These are phyloP conservation scores for Stictocephala bisonia DNA, from an alignment of 2,888 invertebrate genomes.

Conservation along the genomic window DNA sequence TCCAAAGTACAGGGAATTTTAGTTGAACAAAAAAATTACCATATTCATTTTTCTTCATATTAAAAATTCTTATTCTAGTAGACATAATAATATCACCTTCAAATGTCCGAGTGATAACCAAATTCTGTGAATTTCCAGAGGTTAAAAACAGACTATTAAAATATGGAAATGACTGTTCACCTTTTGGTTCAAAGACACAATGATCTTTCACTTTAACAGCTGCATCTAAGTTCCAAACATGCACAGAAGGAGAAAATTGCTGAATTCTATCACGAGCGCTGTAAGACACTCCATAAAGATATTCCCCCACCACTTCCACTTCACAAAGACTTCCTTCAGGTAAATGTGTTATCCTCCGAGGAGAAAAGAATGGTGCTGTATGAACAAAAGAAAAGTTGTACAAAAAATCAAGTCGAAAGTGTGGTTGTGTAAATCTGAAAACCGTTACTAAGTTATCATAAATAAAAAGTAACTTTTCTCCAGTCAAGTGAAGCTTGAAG, in stretches of 20 bases:
- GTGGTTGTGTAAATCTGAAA: slow-evolving; percentile 7
- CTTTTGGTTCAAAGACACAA: slow-evolving; percentile 23
- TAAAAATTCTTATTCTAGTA: slow-evolving; percentile 8
- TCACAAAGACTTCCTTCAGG: slow-evolving; percentile 6
- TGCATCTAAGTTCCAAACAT: slow-evolving; percentile 15
- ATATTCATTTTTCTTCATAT: slow-evolving; percentile 2
- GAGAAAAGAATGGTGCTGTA: slow-evolving; percentile 8
- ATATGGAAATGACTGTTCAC: background rate
- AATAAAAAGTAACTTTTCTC: slow-evolving; percentile 15
- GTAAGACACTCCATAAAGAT: slow-evolving; percentile 21
- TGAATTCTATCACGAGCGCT: background rate
- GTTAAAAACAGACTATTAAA: background rate
- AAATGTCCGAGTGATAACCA: slow-evolving; percentile 4
- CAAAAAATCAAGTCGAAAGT: slow-evolving; percentile 8
- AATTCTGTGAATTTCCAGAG: background rate
- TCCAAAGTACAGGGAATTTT: slow-evolving; percentile 15
- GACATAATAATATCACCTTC: background rate
- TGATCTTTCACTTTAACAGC: slow-evolving; percentile 9
- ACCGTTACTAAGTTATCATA: slow-evolving; percentile 12
- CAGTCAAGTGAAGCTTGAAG: slow-evolving; percentile 15
- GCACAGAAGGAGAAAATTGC: slow-evolving; percentile 31
- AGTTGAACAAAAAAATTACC: background rate
- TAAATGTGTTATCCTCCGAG: background rate
- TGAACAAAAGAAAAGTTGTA: slow-evolving; percentile 5
- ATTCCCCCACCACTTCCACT: slow-evolving; percentile 4